Evolutionary conservation across 2,888 invertebrate species (phyloP).

Genomic region (Rhorus exstirpatorius): DNA sequence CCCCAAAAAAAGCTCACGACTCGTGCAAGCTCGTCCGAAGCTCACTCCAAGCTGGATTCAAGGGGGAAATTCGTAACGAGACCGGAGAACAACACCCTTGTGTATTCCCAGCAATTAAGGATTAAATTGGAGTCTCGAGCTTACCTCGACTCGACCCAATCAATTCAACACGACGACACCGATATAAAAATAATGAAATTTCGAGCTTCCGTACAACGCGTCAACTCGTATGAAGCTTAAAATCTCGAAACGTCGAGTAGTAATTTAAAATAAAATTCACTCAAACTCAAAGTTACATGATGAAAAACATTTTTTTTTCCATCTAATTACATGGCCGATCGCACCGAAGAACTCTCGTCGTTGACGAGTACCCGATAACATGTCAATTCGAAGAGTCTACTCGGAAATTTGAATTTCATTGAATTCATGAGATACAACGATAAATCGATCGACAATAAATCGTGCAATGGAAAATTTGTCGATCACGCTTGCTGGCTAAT

Average conservation of each 20-base stretch:
- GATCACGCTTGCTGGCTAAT: no score
- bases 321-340: no score
- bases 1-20: background rate
- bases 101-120: slow-evolving; percentile 20
- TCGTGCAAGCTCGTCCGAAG: background rate
- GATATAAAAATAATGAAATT: background rate
- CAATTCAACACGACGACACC: background rate
- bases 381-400: background rate
- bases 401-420: background rate
- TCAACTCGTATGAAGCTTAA: no score
- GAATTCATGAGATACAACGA: background rate
- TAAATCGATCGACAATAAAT: background rate
- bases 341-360: background rate
- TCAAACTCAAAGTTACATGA: no score
- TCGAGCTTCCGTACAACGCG: no score
- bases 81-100: background rate
- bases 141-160: background rate
- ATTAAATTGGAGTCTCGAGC: background rate
- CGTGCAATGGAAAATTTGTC: background rate
- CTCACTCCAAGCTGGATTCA: background rate
- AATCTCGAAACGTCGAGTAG: no score
- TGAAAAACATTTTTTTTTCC: no score
- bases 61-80: background rate
- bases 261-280: no score
- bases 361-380: background rate